Evolutionary conservation across 2,888 invertebrate species (phyloP).

Genomic region (Scotopteryx bipunctaria): DNA sequence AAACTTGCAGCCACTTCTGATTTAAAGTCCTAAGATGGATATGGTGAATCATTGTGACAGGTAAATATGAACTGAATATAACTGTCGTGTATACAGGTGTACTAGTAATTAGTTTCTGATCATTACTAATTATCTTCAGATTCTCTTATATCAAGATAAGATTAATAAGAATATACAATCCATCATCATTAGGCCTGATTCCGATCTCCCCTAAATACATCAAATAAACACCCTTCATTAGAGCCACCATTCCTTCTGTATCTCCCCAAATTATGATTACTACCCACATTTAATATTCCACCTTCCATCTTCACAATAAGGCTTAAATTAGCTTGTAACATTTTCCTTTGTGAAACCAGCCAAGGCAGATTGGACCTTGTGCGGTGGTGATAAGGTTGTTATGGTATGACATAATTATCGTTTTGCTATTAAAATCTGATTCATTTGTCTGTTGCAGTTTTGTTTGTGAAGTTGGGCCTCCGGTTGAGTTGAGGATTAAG

Average conservation of each 20-base stretch:
- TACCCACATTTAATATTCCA: slow-evolving; percentile 3
- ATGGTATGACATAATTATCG: slow-evolving; percentile 25
- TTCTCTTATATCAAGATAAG: too few species aligned
- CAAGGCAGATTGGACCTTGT: slow-evolving; percentile 6
- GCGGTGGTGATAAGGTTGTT: neutral
- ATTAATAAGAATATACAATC: slow-evolving; percentile 7
- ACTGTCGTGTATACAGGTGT: too few species aligned
- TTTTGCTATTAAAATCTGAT: slow-evolving; percentile 29
- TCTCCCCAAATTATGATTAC: slow-evolving; percentile 22
- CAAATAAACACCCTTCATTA: slow-evolving; percentile 33
- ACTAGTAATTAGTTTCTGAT: too few species aligned
- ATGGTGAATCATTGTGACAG: too few species aligned
- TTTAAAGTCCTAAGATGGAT: too few species aligned
- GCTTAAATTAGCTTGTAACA: neutral
- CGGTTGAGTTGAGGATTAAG: neutral
- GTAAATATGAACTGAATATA: too few species aligned
- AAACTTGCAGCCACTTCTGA: too few species aligned
- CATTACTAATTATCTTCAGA: too few species aligned
- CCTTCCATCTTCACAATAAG: neutral
- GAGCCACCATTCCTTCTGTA: slow-evolving; percentile 14
- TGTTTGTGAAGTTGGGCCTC: slow-evolving; percentile 27
- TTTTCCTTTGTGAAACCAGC: neutral
- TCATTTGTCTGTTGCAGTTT: slow-evolving; percentile 36
- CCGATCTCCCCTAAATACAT: slow-evolving; percentile 21
- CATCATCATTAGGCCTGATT: slow-evolving; percentile 17